A percentile compares a stretch with the other conserved stretches of the same genome.
Conservation (phyloP, 2,797 vertebrate species). For the Melanotaenia trifasciata region DNA sequence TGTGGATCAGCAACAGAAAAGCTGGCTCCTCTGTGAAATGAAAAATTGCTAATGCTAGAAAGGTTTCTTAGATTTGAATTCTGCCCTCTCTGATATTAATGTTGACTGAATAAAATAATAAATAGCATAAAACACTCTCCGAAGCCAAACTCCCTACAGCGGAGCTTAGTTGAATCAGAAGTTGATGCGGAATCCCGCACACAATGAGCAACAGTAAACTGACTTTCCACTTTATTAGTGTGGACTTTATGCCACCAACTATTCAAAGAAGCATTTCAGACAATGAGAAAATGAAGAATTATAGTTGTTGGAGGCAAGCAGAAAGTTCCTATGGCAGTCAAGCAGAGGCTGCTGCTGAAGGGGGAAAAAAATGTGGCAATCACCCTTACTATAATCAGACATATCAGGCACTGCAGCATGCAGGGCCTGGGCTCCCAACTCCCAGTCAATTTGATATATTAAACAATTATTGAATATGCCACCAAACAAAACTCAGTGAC, state of each 20-base stretch:
- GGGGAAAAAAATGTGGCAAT: conserved; percentile 34
- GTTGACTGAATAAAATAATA: conserved; percentile 7
- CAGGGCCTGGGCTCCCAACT: conserved; percentile 48
- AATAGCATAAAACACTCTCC: conserved; percentile 19
- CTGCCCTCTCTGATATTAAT: not conserved
- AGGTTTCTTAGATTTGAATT: conserved; percentile 23
- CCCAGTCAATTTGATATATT: conserved; percentile 84
- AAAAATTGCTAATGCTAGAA: conserved; percentile 38
- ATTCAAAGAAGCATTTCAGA: conserved; percentile 59
- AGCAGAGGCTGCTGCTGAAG: conserved; percentile 32
- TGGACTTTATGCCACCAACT: conserved; percentile 32
- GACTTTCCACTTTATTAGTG: conserved; percentile 60
- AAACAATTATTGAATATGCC: conserved; percentile 86
- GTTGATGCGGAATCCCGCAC: conserved; percentile 23
- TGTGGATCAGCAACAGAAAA: conserved; percentile 20
- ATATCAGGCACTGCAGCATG: conserved; percentile 50
- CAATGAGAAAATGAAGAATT: conserved; percentile 65
- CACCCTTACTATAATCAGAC: conserved; percentile 55
- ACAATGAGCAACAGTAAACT: conserved; percentile 51
- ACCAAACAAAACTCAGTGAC: conserved; percentile 83
- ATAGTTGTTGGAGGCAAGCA: conserved; percentile 41
- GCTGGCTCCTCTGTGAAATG: conserved; percentile 18
- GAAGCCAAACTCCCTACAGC: conserved; percentile 29
- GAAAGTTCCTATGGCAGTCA: conserved; percentile 50
- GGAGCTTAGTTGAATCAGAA: conserved; percentile 42